Base-by-base conservation (phyloP, 2,888 invertebrate genomes). In the Eupeodes luniger region DNA sequence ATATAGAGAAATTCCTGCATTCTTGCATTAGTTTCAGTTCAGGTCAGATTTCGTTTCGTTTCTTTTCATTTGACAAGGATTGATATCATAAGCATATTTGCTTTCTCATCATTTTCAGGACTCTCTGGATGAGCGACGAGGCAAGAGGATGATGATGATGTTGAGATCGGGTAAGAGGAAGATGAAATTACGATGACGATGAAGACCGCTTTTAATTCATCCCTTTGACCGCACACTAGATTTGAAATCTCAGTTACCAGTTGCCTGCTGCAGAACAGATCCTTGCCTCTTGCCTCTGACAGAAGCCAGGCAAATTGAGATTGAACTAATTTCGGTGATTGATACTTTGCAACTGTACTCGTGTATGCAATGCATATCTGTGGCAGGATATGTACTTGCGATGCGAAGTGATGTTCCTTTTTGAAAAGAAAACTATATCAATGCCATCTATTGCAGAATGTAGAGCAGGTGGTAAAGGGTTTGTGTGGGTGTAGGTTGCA, bases 81-180 rank as follows among this genome's bases (percentile, higher is more conserved):
- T 88, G 88, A 88, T 88, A 85, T 85, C 77, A 85, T 88, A 88
- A 88, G 75, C 87, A 80, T 87, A 84, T 88, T 88, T 88, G 85
- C 85, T 57, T 69, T 59, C 81, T 85, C 88, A 78, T 88, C 88
- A 78, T 78, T 77, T 79, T 19, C 61, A 64, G 51, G 27, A 59
- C n/a, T 40, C 59, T 69, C 9, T 27, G 27, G 3, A 27, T 2
- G 27, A 14, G n/a, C 34, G 40, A 40, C 7, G 14, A n/a, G 47
- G 16, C 9, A 19, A n/a, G 19, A 19, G 19, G 44, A 44, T 19
- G 40, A 72, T 72, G 70, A 40, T 40, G 36, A 9, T 5, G 47
- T 59, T 27, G 36, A 36, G 36, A 40, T 7, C 40, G 40, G 27
- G 27, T 40, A 40, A 40, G 5, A 40, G 40, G 6, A 36, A 36